These are phyloP conservation scores for Hydrophis major DNA, from an alignment of 2,797 vertebrate species.

Conservation along the genomic window DNA sequence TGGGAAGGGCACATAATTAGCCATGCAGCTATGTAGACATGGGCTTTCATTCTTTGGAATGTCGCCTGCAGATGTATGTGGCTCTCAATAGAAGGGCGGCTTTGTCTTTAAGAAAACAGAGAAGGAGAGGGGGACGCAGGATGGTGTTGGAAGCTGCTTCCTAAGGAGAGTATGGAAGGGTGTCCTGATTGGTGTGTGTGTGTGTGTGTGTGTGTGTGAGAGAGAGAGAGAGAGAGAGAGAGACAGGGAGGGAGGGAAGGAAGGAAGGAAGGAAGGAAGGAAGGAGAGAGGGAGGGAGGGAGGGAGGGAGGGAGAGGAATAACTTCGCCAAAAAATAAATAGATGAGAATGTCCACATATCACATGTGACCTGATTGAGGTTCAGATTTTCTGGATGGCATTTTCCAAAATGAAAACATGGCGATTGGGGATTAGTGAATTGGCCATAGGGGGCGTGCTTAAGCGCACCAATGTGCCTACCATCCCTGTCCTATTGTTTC, in stretches of 20 bases:
- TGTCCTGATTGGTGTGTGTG: neutral
- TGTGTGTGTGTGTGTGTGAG: neutral
- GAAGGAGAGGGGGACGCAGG: neutral
- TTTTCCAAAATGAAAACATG: neutral
- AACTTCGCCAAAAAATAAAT: neutral
- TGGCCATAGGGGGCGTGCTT: neutral
- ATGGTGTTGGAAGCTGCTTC: neutral
- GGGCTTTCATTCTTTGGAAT: neutral
- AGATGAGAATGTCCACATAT: neutral
- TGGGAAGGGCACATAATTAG: constrained; percentile 29
- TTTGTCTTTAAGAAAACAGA: neutral
- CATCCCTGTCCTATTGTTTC: no score
- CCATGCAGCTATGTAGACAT: constrained; percentile 25
- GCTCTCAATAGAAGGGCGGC: neutral
- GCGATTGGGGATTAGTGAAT: neutral
- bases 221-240: neutral
- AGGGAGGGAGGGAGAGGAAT: neutral
- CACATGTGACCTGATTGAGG: neutral
- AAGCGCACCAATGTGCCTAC: no score
- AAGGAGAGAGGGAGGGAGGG: accelerated
- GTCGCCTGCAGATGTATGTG: neutral
- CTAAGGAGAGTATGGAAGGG: neutral
- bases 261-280: no score
- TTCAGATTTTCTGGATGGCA: neutral
- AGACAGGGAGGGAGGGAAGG: neutral